Percentiles rank a stretch among this genome's conserved stretches.
Conservation (phyloP, 1,140 invertebrate species). For the Drosophila obscura region DNA sequence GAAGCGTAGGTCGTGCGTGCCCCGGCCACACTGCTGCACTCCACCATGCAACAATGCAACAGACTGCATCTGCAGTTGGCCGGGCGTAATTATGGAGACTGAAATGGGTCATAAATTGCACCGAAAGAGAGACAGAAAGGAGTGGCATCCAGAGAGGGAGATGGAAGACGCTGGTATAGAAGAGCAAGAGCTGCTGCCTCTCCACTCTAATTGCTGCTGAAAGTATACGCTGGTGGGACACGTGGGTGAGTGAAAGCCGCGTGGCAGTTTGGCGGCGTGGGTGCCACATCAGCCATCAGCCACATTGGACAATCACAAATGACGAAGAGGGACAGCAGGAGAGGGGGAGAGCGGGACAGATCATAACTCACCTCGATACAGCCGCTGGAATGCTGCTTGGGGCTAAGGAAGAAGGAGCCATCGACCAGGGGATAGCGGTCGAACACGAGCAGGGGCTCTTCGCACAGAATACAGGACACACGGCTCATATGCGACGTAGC, state of each 20-base stretch:
- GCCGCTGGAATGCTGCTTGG: constrained; percentile 92
- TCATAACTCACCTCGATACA: constrained; percentile 90
- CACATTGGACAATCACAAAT: constrained; percentile 71
- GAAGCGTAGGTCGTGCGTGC: constrained; percentile 58
- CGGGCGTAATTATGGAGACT: constrained; percentile 79
- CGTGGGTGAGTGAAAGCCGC: constrained; percentile 57
- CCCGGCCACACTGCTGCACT: constrained; percentile 43
- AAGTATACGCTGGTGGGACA: constrained; percentile 39
- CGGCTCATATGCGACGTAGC: constrained; percentile 92
- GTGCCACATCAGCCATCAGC: constrained; percentile 12
- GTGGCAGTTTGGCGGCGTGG: constrained; percentile 15
- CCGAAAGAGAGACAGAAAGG: constrained; percentile 14
- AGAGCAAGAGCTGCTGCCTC: constrained; percentile 7
- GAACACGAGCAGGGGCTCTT: constrained; percentile 94
- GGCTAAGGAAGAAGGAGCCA: constrained; percentile 98
- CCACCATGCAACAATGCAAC: constrained; percentile 20
- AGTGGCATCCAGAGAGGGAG: constrained; percentile 13
- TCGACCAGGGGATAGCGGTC: constrained; percentile 98
- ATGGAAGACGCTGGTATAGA: background rate
- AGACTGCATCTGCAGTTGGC: constrained; percentile 29
- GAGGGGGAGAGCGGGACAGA: background rate
- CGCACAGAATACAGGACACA: constrained; percentile 95
- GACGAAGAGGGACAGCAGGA: constrained; percentile 39
- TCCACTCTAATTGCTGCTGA: constrained; percentile 55
- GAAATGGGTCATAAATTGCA: constrained; percentile 83